phyloP scores from a whole-genome alignment of 1,140 invertebrate species.

The Drosophila varians region DNA sequence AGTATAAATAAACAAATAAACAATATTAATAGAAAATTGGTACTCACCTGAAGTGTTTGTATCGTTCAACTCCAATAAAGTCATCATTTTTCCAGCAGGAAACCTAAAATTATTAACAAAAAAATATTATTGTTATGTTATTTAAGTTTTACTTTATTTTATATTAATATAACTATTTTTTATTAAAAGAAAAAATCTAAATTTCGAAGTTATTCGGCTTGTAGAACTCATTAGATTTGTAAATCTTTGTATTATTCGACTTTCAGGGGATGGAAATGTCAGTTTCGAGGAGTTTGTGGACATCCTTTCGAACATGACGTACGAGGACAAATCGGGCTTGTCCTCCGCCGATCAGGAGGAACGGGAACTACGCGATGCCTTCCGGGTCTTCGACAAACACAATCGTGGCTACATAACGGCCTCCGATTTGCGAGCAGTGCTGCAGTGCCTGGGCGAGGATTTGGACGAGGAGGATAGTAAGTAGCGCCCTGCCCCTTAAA shows the following conservation, averaged over 20 bases:
- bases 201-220: too few species aligned
- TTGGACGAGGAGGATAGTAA: conserved; percentile 93
- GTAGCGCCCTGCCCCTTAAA: conserved; percentile 15
- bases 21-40: too few species aligned
- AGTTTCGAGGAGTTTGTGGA: conserved; percentile 97
- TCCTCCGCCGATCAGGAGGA: conserved; percentile 90
- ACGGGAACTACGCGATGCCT: conserved; percentile 93
- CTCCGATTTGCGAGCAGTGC: conserved; percentile 91
- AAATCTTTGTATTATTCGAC: background rate
- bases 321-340: conserved; percentile 85
- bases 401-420: conserved; percentile 94
- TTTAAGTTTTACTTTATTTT: too few species aligned
- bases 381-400: conserved; percentile 94
- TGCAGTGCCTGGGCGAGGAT: conserved; percentile 93
- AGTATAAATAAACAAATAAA: too few species aligned
- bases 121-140: too few species aligned
- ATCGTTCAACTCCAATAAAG: too few species aligned
- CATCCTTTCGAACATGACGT: conserved; percentile 92
- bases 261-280: conserved; percentile 93
- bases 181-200: too few species aligned
- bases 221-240: too few species aligned
- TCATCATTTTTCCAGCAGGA: too few species aligned
- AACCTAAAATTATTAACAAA: too few species aligned
- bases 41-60: too few species aligned
- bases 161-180: too few species aligned